phyloP scores from a whole-genome alignment of 2,113 vertebrate species.

The Panthera leo region DNA sequence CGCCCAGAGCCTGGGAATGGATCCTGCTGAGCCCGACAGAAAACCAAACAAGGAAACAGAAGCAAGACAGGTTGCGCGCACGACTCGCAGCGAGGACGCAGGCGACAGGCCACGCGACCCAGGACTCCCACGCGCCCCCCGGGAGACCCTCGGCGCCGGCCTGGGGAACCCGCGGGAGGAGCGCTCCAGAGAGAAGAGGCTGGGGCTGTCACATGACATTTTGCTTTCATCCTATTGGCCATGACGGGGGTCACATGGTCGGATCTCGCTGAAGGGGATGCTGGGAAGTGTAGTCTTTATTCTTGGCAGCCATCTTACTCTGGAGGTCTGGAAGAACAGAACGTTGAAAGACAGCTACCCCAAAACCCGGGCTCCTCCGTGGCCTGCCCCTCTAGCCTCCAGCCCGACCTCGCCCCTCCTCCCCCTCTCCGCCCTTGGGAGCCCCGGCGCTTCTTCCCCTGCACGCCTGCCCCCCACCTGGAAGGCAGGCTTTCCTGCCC shows the following conservation, averaged over 20 bases:
- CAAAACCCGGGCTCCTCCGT: neutral
- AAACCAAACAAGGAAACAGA: neutral
- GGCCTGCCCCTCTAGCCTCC: neutral
- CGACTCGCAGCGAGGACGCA: accelerated
- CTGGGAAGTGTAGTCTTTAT: slow-evolving; percentile 45
- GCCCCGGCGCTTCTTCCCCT: neutral
- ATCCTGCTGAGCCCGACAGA: neutral
- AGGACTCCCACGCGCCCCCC: neutral
- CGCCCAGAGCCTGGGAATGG: neutral
- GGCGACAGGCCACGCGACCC: neutral
- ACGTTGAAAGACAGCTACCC: too few species aligned
- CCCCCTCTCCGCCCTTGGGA: neutral
- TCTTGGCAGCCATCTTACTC: neutral
- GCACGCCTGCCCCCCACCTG: neutral
- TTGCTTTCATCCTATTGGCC: neutral
- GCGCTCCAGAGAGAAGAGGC: neutral
- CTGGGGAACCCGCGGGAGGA: accelerated
- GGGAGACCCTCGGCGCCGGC: too few species aligned
- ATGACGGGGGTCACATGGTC: neutral
- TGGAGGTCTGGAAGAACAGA: neutral
- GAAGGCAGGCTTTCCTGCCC: neutral
- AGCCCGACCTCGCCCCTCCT: neutral
- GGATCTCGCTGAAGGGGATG: neutral
- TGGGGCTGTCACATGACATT: accelerated
- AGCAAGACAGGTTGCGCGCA: neutral